Percentiles rank a stretch among this genome's conserved stretches.
These are phyloP conservation scores for Pachyuromys duprasi DNA, from an alignment of 2,797 vertebrate species.

Conservation along the genomic window DNA sequence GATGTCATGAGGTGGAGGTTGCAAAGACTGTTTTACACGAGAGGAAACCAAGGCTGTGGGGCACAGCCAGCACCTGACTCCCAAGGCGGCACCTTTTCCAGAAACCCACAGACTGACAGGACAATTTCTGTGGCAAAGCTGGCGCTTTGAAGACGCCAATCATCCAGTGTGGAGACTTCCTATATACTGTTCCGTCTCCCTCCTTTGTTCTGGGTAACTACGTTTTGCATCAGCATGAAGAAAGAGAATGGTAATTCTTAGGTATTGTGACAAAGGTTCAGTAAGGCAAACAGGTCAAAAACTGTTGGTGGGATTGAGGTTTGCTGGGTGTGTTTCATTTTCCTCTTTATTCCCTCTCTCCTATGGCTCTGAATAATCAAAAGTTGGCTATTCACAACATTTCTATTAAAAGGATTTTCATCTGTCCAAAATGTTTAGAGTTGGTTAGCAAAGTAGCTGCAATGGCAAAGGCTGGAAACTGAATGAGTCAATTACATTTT, in stretches of 20 bases:
- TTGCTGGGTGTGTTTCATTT: not conserved
- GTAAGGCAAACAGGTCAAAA: slow-evolving; percentile 35
- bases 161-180: slow-evolving; percentile 1
- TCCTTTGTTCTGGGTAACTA: slow-evolving; percentile 1
- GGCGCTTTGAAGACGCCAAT: not conserved
- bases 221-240: not conserved
- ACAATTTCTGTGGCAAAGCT: not conserved
- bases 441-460: slow-evolving; percentile 64
- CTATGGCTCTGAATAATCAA: slow-evolving; percentile 56
- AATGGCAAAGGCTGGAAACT: slow-evolving; percentile 54
- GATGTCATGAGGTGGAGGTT: not conserved
- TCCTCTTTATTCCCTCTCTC: not conserved
- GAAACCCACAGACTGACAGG: not conserved
- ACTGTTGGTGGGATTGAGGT: slow-evolving; percentile 12
- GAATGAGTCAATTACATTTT: slow-evolving; percentile 71
- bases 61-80: not conserved
- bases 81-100: not conserved
- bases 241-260: slow-evolving; percentile 1
- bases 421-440: slow-evolving; percentile 71
- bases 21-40: not conserved
- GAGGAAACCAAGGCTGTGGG: not conserved
- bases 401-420: slow-evolving; percentile 45
- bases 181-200: not conserved
- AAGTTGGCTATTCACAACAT: slow-evolving; percentile 61
- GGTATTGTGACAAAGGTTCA: slow-evolving; percentile 16